Evolutionary conservation across 2,113 vertebrate genomes (phyloP), one percentile per base, ranked within the genome.

Genomic region (Panthera uncia): DNA sequence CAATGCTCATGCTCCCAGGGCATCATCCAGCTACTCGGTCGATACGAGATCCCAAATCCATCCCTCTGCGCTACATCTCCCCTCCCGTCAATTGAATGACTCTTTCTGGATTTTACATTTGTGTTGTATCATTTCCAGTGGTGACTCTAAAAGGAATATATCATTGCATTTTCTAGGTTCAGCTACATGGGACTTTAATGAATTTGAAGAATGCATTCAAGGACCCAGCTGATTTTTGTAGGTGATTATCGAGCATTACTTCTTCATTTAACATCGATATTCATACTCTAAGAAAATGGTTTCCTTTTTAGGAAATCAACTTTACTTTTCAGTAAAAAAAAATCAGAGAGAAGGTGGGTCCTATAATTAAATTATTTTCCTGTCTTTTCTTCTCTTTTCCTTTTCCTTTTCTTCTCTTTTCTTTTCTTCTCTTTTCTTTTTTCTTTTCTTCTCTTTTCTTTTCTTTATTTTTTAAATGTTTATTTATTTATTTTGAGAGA

Each of bases 51-150:
- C 45, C 18, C 57, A 29, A 19, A 12, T 45, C 36, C 14, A 0
- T 8, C 7, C 21, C 6, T 45, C 31, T 13, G 0, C 0, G 13
- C 50, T 18, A 18, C 5, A 45, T n/a, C 33, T 82, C 36, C 80
- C 80, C 31, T 23, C 23, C 9, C 12, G 4, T 4, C 69, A 36
- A 7, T 0, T 4, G 31, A 29, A 10, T 14, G 31, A 19, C 25
- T 36, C 5, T 36, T 31, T 50, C 41, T 50, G 31, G 65, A 15
- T 63, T 76, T 63, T 50, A 21, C 16, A 52, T 38, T 38, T 48
- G 21, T 19, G 8, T 27, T 12, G 4, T 25, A 10, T 5, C 45
- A 10, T 73, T 48, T 65, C 69, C 81, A 65, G 5, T 36, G 36
- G 29, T 66, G 33, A 31, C 69, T 25, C 21, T 23, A 52, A 6